Evolutionary conservation across 2,113 vertebrate species (phyloP).

Genomic region (Cololabis saira): DNA sequence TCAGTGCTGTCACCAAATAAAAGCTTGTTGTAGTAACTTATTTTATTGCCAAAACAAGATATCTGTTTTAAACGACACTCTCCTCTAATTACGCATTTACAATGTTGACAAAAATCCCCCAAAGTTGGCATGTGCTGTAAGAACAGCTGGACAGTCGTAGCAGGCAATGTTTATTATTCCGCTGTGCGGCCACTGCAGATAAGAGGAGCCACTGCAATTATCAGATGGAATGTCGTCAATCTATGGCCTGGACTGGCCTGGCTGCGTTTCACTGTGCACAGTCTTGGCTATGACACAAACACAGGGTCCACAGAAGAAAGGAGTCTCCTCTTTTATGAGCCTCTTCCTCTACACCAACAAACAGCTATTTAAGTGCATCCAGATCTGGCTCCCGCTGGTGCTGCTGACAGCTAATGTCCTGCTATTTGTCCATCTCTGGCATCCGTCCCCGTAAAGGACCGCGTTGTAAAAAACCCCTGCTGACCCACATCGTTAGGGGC

Average conservation of each 20-base stretch:
- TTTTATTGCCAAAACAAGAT: constrained; percentile 63
- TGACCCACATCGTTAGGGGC: constrained; percentile 73
- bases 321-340: constrained; percentile 74
- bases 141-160: constrained; percentile 13
- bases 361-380: constrained; percentile 66
- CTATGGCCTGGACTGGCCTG: constrained; percentile 20
- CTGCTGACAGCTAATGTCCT: constrained; percentile 77
- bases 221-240: constrained; percentile 37
- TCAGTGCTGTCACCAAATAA: constrained; percentile 72
- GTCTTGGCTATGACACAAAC: constrained; percentile 58
- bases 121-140: neutral
- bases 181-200: constrained; percentile 16
- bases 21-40: constrained; percentile 65
- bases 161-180: constrained; percentile 11
- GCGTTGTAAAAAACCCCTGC: constrained; percentile 56
- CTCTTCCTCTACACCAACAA: constrained; percentile 72
- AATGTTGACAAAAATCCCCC: constrained; percentile 52
- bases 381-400: constrained; percentile 68
- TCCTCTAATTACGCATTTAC: constrained; percentile 43
- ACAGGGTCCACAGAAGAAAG: constrained; percentile 65
- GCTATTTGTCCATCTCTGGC: constrained; percentile 78
- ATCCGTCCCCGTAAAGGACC: constrained; percentile 70
- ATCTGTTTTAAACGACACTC: constrained; percentile 48
- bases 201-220: constrained; percentile 42
- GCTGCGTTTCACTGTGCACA: constrained; percentile 45